A percentile compares a stretch with the other conserved stretches of the same genome.
Evolutionary conservation across 2,113 vertebrate genomes (phyloP).

Genomic region (Psilopsiagon aymara): DNA sequence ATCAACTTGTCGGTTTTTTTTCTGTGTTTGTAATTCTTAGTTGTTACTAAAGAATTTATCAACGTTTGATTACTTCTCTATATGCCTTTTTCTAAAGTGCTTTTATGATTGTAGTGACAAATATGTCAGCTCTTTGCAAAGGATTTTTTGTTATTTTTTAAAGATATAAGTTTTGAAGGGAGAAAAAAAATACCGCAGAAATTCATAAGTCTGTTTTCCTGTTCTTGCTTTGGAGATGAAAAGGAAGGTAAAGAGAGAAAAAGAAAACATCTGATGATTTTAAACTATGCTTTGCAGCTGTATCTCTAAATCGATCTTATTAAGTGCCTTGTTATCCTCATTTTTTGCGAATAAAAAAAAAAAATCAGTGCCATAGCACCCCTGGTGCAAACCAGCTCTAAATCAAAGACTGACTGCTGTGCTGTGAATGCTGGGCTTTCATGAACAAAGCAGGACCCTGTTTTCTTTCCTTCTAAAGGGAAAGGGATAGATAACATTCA

Average conservation of each 20-base stretch:
- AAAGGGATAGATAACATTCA: not conserved
- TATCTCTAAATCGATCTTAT: slow-evolving; percentile 56
- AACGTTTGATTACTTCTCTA: not conserved
- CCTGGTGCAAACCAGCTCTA: not conserved
- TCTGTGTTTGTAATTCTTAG: not conserved
- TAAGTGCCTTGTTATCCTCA: slow-evolving; percentile 29
- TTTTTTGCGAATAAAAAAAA: not conserved
- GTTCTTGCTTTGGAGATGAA: not conserved
- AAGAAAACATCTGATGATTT: not conserved
- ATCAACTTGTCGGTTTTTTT: not conserved
- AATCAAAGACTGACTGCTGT: slow-evolving; percentile 52
- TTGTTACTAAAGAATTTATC: not conserved
- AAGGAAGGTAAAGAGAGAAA: not conserved
- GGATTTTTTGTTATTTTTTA: not conserved
- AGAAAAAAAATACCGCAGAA: not conserved
- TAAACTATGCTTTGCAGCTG: not conserved
- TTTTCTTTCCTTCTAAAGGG: not conserved
- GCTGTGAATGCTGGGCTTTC: slow-evolving; percentile 11
- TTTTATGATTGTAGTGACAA: not conserved
- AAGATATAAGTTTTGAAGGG: not conserved
- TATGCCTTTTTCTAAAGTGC: not conserved
- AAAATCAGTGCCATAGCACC: slow-evolving; percentile 1
- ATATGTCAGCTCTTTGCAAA: not conserved
- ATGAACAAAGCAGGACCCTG: slow-evolving; percentile 4
- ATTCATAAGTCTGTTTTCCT: not conserved